These are phyloP conservation scores for Xanthia togata DNA, from an alignment of 2,888 invertebrate species.

Conservation along the genomic window DNA sequence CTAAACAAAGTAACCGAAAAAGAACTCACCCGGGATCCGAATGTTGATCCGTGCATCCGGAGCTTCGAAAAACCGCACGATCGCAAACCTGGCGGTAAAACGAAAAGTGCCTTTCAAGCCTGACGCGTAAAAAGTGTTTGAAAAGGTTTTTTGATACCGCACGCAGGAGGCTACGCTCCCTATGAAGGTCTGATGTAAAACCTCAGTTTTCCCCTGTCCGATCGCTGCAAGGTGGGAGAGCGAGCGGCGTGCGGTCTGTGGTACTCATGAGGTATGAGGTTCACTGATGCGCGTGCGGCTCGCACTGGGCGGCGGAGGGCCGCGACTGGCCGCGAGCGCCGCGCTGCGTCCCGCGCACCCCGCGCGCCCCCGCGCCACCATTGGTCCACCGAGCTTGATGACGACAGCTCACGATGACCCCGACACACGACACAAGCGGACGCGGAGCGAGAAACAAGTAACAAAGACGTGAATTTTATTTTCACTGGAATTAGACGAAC, in stretches of 20 bases:
- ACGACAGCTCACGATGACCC: slow-evolving; percentile 81
- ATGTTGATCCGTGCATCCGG: slow-evolving; percentile 68
- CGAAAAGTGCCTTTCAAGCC: slow-evolving; percentile 28
- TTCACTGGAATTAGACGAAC: slow-evolving; percentile 1
- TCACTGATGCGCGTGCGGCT: slow-evolving; percentile 75
- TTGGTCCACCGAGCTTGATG: slow-evolving; percentile 80
- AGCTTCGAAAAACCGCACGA: slow-evolving; percentile 73
- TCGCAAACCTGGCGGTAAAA: slow-evolving; percentile 72
- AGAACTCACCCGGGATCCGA: slow-evolving; percentile 75
- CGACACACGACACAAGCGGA: slow-evolving; percentile 62
- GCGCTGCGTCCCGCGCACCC: slow-evolving; percentile 69
- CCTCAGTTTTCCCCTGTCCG: slow-evolving; percentile 52
- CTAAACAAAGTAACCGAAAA: slow-evolving; percentile 50
- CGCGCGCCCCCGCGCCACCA: slow-evolving; percentile 71
- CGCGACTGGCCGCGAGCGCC: slow-evolving; percentile 80
- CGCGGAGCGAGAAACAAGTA: slow-evolving; percentile 49
- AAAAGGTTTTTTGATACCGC: slow-evolving; percentile 41
- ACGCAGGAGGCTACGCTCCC: slow-evolving; percentile 45
- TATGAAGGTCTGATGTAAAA: slow-evolving; percentile 33
- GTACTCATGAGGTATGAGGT: slow-evolving; percentile 64
- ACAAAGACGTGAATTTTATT: slow-evolving; percentile 42
- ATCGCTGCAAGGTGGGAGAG: slow-evolving; percentile 84
- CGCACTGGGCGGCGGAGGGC: slow-evolving; percentile 83
- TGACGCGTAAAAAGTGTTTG: slow-evolving; percentile 22
- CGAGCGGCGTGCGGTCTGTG: slow-evolving; percentile 78